These are phyloP conservation scores for Harpagoxenus sublaevis DNA, from an alignment of 2,888 invertebrate genomes.

Conservation along the genomic window DNA sequence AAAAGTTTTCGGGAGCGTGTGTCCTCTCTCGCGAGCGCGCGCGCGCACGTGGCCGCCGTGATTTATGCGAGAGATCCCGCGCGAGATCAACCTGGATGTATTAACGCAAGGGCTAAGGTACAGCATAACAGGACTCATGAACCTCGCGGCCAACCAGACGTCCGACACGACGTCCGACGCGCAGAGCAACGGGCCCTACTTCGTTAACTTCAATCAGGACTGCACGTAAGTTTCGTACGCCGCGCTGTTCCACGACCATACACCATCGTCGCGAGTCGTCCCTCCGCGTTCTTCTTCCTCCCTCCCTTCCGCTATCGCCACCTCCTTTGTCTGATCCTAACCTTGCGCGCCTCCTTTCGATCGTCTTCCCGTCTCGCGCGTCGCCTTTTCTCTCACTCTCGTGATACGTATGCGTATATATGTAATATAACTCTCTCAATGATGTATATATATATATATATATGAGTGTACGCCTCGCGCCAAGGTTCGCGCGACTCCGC, in stretches of 20 bases:
- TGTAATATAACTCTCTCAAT: neutral
- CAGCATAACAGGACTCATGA: slow-evolving; percentile 92
- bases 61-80: slow-evolving; percentile 87
- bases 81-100: slow-evolving; percentile 86
- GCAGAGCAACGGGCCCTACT: slow-evolving; percentile 93
- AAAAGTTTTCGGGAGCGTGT: neutral
- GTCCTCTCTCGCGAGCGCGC: neutral
- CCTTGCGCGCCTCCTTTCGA: slow-evolving; percentile 12
- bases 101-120: slow-evolving; percentile 86
- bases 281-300: neutral
- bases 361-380: neutral
- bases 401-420: neutral
- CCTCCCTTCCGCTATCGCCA: no score
- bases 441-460: neutral
- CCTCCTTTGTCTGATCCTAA: slow-evolving; percentile 10
- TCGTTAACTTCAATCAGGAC: slow-evolving; percentile 99
- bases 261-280: slow-evolving; percentile 25
- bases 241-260: neutral
- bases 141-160: slow-evolving; percentile 91
- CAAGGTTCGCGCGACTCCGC: neutral
- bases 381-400: neutral
- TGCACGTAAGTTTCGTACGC: slow-evolving; percentile 93
- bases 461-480: neutral
- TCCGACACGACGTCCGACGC: slow-evolving; percentile 88
- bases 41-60: slow-evolving; percentile 62